These are phyloP conservation scores for Geodia barretti DNA, from an alignment of 37 sponge, comb jelly and placozoan genomes.

Conservation along the genomic window DNA sequence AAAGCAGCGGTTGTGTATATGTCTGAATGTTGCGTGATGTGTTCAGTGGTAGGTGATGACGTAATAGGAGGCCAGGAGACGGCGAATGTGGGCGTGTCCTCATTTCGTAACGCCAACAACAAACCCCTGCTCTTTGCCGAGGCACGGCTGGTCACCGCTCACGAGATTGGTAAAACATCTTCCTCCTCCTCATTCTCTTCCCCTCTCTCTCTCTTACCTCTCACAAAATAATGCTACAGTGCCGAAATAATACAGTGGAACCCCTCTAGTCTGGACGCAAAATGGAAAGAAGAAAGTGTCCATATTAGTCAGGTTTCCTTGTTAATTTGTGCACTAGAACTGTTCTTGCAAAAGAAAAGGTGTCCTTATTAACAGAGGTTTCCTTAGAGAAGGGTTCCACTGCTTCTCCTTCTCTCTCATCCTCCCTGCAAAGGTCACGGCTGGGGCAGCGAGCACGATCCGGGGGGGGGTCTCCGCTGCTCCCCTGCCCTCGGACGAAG, in stretches of 20 bases:
- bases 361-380: too few relatives aligned
- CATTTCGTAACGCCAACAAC: not conserved
- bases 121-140: constrained; percentile 27
- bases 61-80: not conserved
- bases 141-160: constrained; percentile 29
- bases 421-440: constrained; percentile 43
- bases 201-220: not conserved
- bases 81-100: constrained; percentile 51
- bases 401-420: not conserved
- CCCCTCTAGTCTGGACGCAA: too few relatives aligned
- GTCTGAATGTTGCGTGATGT: too few relatives aligned
- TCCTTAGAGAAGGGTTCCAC: too few relatives aligned
- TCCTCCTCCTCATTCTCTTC: not conserved
- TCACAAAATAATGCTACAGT: too few relatives aligned
- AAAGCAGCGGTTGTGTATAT: too few relatives aligned
- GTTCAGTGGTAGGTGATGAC: not conserved
- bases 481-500: not conserved
- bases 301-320: too few relatives aligned
- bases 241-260: too few relatives aligned
- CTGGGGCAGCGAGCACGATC: constrained; percentile 75
- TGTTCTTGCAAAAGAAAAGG: too few relatives aligned
- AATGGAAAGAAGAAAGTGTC: too few relatives aligned
- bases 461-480: not conserved
- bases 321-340: too few relatives aligned
- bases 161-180: constrained; percentile 26